Base-by-base conservation (phyloP, 2,113 vertebrate species). In the Pollachius pollachius region DNA sequence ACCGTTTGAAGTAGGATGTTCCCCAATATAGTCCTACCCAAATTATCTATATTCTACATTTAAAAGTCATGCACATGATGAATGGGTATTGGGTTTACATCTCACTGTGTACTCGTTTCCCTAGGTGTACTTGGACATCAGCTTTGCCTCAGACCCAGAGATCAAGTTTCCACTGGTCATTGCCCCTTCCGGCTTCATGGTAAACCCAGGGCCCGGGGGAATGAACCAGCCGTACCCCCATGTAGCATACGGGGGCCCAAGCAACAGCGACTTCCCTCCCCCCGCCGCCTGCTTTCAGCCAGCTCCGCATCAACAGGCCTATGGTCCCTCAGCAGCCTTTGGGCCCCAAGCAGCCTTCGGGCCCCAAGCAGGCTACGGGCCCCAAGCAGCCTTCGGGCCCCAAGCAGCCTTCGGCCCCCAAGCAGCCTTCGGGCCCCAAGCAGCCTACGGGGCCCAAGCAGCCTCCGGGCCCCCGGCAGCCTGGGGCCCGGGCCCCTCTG, bases 71-170 rank as follows among this genome's bases (percentile, higher is more conserved):
- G 17, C 21, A 34, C 18, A 21, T n/a, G 18, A 17, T 34, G 30
- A 63, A 4, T 16, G 1, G 62, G 13, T 21, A 30, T 17, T 63
- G 23, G 27, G n/a, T 19, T 54, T 62, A 52, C 2, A 19, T 67
- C 21, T 64, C 11, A 60, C 34, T 68, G 15, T 68, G 15, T 27
- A 52, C 62, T 77, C 70, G 25, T 70, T 72, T 68, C 57, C 41
- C 27, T 71, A 93, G 91, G 90, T 78, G 2, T 89, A 82, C 74
- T 70, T 93, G 86, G 91, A 90, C 73, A 90, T 92, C 64, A 90
- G 87, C 54, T 91, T 89, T 79, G 63, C 85, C 23, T 83, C 23
- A 17, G 86, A 92, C 72, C 90, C 91, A 41, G 56, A 82, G 72
- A 58, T 93, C 11, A 37, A 23, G 1, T 76, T 89, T 15, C 88